Evolutionary conservation across 2,888 invertebrate genomes (phyloP).

Genomic region (Drosophila robusta): DNA sequence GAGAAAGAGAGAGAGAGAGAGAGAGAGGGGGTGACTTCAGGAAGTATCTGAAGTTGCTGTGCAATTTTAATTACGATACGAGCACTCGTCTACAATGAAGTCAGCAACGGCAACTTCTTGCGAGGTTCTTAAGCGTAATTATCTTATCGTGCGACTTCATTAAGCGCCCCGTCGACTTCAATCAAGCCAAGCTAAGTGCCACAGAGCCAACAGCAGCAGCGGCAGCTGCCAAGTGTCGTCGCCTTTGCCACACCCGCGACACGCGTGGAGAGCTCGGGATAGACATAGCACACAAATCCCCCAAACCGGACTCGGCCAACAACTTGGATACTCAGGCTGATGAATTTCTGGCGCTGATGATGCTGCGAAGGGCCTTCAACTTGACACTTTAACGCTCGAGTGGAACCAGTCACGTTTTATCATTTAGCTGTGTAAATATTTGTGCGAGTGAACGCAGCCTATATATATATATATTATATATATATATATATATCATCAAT

Average conservation of each 20-base stretch:
- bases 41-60: slow-evolving; percentile 50
- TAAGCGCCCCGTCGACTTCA: slow-evolving; percentile 57
- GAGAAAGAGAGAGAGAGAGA: slow-evolving; percentile 5
- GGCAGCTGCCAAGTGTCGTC: slow-evolving; percentile 57
- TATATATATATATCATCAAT: slow-evolving; percentile 16
- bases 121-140: slow-evolving; percentile 53
- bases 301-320: slow-evolving; percentile 40
- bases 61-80: slow-evolving; percentile 61
- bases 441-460: slow-evolving; percentile 24
- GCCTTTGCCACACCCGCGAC: slow-evolving; percentile 58
- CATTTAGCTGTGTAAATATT: slow-evolving; percentile 58
- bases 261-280: slow-evolving; percentile 27
- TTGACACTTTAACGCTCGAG: slow-evolving; percentile 64
- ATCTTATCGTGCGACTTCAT: slow-evolving; percentile 71
- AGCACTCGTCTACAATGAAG: slow-evolving; percentile 42
- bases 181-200: slow-evolving; percentile 37
- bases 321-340: slow-evolving; percentile 41
- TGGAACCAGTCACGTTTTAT: slow-evolving; percentile 65
- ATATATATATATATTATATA: too few species aligned
- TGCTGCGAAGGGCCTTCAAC: slow-evolving; percentile 69
- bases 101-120: slow-evolving; percentile 23
- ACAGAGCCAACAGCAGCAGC: slow-evolving; percentile 23
- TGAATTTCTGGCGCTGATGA: slow-evolving; percentile 46
- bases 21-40: slow-evolving; percentile 32
- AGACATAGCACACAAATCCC: slow-evolving; percentile 2